Evolutionary conservation across 1,140 invertebrate species (phyloP).

Genomic region (Drosophila arizonae): DNA sequence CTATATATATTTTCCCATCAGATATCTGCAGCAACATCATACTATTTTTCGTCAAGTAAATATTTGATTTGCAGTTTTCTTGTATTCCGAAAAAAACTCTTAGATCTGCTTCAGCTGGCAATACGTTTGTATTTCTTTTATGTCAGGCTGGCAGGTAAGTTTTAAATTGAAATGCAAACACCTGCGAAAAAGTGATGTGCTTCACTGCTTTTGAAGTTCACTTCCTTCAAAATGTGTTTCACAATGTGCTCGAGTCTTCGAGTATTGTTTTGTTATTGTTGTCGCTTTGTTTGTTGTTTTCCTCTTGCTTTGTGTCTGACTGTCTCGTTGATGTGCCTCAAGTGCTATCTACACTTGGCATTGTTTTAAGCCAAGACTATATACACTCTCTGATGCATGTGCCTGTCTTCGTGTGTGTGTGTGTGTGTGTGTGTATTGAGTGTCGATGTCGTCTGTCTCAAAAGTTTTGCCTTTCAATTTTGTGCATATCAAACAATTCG

Average conservation of each 20-base stretch:
- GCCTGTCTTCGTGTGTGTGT: background rate
- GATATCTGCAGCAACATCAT: too few relatives aligned
- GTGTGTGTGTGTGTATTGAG: conserved; percentile 26
- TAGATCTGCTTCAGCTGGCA: background rate
- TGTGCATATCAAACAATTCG: conserved; percentile 76
- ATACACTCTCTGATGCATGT: background rate
- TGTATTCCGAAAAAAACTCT: background rate
- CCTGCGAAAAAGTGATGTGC: conserved; percentile 71
- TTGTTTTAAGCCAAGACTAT: conserved; percentile 61
- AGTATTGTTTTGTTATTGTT: conserved; percentile 33
- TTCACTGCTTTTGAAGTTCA: conserved; percentile 81
- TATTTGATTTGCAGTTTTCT: conserved; percentile 25
- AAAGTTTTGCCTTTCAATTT: conserved; percentile 82
- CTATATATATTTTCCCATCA: too few relatives aligned
- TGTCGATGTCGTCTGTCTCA: conserved; percentile 38
- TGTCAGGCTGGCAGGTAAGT: conserved; percentile 28
- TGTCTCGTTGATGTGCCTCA: conserved; percentile 38
- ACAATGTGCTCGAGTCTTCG: conserved; percentile 83
- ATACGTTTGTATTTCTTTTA: conserved; percentile 11
- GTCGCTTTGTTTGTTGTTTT: conserved; percentile 52
- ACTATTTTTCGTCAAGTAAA: background rate
- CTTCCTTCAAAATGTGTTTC: conserved; percentile 84
- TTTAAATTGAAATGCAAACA: conserved; percentile 47
- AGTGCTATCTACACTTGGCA: conserved; percentile 55
- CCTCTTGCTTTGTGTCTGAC: conserved; percentile 19